These are phyloP conservation scores for Pseudochirops corinnae DNA, from an alignment of 2,797 vertebrate species.

Conservation along the genomic window DNA sequence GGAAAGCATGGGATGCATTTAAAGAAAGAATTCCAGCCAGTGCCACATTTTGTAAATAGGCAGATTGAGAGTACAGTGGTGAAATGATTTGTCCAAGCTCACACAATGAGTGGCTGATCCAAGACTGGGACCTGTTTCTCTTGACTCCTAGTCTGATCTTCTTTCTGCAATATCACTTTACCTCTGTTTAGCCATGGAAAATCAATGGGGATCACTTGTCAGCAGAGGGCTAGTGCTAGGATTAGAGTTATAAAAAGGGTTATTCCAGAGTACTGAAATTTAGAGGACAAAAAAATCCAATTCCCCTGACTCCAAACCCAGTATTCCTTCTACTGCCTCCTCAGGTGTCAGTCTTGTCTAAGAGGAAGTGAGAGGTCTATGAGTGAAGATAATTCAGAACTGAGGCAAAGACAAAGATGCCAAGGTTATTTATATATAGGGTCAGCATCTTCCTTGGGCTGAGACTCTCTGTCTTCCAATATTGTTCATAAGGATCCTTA, in stretches of 20 bases:
- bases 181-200: neutral
- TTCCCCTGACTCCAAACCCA: neutral
- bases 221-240: neutral
- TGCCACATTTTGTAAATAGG: neutral
- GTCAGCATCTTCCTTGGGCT: neutral
- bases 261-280: neutral
- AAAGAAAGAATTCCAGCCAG: neutral
- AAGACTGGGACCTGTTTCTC: neutral
- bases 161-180: neutral
- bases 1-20: neutral
- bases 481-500: neutral
- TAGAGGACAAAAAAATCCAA: neutral
- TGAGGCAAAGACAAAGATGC: neutral
- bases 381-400: neutral
- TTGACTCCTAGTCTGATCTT: neutral
- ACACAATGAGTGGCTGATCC: neutral
- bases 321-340: neutral
- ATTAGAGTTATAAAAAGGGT: neutral
- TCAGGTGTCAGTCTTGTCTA: neutral
- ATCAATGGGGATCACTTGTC: neutral
- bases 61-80: neutral
- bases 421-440: neutral
- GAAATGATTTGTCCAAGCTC: neutral
- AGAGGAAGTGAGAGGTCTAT: neutral
- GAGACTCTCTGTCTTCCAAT: neutral